Evolutionary conservation across 1,140 invertebrate species (phyloP), one percentile per base, ranked within the genome.

Genomic region (Neuroterus valhalla): DNA sequence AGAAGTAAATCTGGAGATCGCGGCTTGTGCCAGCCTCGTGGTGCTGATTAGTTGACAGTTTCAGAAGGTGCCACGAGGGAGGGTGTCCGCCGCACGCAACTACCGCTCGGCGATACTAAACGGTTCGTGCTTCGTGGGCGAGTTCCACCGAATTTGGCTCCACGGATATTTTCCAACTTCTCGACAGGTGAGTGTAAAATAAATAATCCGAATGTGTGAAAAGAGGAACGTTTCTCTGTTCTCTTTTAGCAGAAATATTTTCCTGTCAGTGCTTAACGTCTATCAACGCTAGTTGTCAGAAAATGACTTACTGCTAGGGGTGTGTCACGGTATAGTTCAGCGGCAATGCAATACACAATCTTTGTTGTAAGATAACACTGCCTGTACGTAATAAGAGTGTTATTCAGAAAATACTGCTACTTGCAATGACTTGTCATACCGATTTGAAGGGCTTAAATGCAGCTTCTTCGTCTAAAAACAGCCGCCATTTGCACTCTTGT

Each of bases 31-130:
- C 17, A 15, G 69, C 75, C 78, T 79, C 78, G 78, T 80, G 78
- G 78, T 80, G 75, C 78, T 75, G 42, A 71, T 42, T 42, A 42
- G 50, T 71, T 76, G 75, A 73, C 75, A 76, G 68, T 80, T 74
- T 66, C 46, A n/a, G 71, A 23, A 69, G 62, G 78, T 80, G 68
- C 78, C 78, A 80, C 78, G 78, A 80, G 78, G 78, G 78, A 80
- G 75, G 62, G 72, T 72, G 72, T 77, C 68, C 68, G 75, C 72
- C 71, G 52, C 75, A 68, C 68, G 71, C 31, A 66, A 10, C 43
- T 43, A 71, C 70, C 42, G 70, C 70, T 66, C 70, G 55, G 55
- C 52, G 70, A 55, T 71, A 42, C 55, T 71, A 44, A 46, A 44
- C 68, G 17, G 68, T 69, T 48, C 44, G 17, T 19, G 44, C 67